Conservation (phyloP, 2,888 invertebrate species). For the Plebejus argus region DNA sequence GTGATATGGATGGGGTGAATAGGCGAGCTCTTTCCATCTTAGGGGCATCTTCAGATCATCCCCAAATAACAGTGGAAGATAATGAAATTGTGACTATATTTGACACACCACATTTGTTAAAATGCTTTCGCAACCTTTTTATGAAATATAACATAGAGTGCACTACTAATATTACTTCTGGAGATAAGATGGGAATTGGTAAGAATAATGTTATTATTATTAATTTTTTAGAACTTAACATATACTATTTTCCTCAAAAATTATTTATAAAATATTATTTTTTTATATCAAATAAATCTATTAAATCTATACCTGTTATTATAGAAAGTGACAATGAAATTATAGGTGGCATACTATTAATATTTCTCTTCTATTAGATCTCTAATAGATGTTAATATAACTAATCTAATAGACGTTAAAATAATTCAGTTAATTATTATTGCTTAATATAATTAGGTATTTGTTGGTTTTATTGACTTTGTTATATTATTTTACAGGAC, state of each 20-base stretch:
- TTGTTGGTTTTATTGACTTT: background rate
- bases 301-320: too few species aligned
- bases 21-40: slow-evolving; percentile 38
- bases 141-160: background rate
- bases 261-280: background rate
- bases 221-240: background rate
- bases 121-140: background rate
- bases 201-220: background rate
- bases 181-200: background rate
- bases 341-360: too few species aligned
- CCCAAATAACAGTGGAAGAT: slow-evolving; percentile 2
- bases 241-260: background rate
- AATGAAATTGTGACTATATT: background rate
- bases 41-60: slow-evolving; percentile 35
- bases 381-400: background rate
- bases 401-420: background rate
- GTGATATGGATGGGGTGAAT: slow-evolving; percentile 41
- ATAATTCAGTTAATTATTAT: background rate
- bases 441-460: background rate
- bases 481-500: slow-evolving; percentile 21
- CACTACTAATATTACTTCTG: background rate
- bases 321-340: too few species aligned
- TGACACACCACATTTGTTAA: background rate
- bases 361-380: too few species aligned
- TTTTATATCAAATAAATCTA: too few species aligned